Base-by-base conservation (phyloP, 2,797 vertebrate genomes). In the Telmatherina bonti region DNA sequence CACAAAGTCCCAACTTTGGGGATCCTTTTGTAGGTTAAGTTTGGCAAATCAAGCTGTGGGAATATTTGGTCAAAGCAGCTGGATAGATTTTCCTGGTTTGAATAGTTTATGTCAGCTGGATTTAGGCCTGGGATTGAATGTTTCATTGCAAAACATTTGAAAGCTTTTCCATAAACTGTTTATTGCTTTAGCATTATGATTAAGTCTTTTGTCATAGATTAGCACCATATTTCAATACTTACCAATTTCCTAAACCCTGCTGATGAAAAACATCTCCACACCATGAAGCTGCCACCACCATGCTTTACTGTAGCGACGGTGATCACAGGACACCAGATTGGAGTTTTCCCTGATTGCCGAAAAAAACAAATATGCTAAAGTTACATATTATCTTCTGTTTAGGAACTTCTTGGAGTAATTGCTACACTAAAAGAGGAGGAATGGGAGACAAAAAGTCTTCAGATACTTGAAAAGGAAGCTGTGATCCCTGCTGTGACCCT, bases 371-470 rank as follows among this genome's bases (percentile, higher is more conserved):
- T 18, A 18, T 41, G 5, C 38, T 20, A 20, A 45, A 20, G 18
- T 20, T 59, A 7, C 65, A 45, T 11, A 49, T 61, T 38, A 15
- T 45, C n/a, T 59, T 16, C 71, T 69, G 6, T 53, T 59, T 72
- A 94, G 94, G 86, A 92, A 26, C 81, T 92, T 15, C 73, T 93
- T 0, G 72, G 86, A 33, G 74, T 76, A 11, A 45, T 88, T 24
- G 74, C 51, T 43, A 66, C 63, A 10, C 79, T 88, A 29, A 83
- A 30, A 31, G 65, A 68, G n/a, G 87, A 91, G 43, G 92, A 94
- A 45, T 91, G 90, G 69, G 89, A 94, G 4, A 86, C 91, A 0
- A 81, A 81, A 26, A 93, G 85, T 54, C 65, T 96, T 36, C 88
- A 87, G 57, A 69, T 96, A 5, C 60, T 95, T 7, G 90, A 94